Conservation (phyloP, 2,113 vertebrate species). For the Coptodon bakossiorum region DNA sequence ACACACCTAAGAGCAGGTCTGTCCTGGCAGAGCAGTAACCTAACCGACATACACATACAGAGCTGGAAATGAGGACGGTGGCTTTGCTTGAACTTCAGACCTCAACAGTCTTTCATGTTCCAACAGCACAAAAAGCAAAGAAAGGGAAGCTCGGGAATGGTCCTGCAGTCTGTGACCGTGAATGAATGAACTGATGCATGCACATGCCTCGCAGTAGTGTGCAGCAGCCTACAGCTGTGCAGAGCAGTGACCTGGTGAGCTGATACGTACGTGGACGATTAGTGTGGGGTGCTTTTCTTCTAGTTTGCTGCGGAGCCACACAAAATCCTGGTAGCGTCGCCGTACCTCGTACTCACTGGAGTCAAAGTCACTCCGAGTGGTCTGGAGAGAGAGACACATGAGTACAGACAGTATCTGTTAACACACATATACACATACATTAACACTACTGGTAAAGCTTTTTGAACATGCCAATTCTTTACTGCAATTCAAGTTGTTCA, state of each 20-base stretch:
- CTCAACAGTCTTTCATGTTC: background rate
- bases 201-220: background rate
- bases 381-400: conserved; percentile 63
- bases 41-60: background rate
- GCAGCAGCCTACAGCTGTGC: background rate
- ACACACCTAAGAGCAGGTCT: background rate
- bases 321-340: conserved; percentile 93
- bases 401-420: background rate
- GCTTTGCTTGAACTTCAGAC: background rate
- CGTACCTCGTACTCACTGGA: conserved; percentile 90
- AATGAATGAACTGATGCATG: background rate
- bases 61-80: background rate
- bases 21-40: background rate
- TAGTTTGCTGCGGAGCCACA: conserved; percentile 87
- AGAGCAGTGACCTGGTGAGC: background rate
- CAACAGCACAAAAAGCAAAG: background rate
- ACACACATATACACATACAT: background rate
- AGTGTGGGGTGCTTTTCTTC: conserved; percentile 89
- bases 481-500: background rate
- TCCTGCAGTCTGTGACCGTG: background rate
- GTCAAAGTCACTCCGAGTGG: conserved; percentile 89
- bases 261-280: conserved; percentile 85
- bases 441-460: background rate
- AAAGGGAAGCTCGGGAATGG: background rate
- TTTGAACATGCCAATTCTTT: background rate